These are phyloP conservation scores for Drosophila busckii DNA, from an alignment of 1,140 invertebrate genomes.

Conservation along the genomic window DNA sequence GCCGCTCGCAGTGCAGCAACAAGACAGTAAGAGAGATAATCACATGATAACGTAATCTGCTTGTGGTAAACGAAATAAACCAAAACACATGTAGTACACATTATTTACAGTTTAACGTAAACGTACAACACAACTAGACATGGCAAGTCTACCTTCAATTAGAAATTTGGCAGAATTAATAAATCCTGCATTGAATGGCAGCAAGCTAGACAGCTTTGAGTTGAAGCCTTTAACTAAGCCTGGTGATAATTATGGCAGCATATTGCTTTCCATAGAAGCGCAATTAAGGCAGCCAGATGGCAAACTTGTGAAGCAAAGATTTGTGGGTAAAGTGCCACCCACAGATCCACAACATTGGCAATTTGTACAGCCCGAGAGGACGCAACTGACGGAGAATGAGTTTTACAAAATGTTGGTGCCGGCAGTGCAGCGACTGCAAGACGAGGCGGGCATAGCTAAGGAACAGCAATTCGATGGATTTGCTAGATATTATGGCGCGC, in stretches of 20 bases:
- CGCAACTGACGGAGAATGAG: slow-evolving; percentile 81
- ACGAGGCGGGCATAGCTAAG: slow-evolving; percentile 75
- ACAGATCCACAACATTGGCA: slow-evolving; percentile 80
- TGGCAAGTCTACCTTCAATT: slow-evolving; percentile 48
- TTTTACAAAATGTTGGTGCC: slow-evolving; percentile 81
- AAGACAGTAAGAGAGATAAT: too few species aligned
- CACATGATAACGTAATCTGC: too few species aligned
- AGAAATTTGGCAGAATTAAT: slow-evolving; percentile 35
- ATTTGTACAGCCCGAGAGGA: slow-evolving; percentile 81
- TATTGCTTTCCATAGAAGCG: slow-evolving; percentile 79
- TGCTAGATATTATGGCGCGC: slow-evolving; percentile 80
- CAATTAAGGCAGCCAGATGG: slow-evolving; percentile 11
- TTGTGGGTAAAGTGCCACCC: slow-evolving; percentile 82
- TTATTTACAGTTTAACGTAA: too few species aligned
- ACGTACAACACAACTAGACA: slow-evolving; percentile 4
- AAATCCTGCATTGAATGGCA: slow-evolving; percentile 37
- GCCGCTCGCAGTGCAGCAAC: too few species aligned
- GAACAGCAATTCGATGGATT: slow-evolving; percentile 78
- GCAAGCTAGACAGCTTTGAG: slow-evolving; percentile 23
- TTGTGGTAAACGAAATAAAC: too few species aligned
- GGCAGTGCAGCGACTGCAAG: slow-evolving; percentile 79
- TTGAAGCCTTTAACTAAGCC: slow-evolving; percentile 78
- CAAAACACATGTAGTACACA: too few species aligned
- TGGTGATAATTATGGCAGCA: slow-evolving; percentile 83
- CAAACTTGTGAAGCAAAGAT: slow-evolving; percentile 33